A percentile compares a stretch with the other conserved stretches of the same genome.
phyloP scores from a whole-genome alignment of 2,888 invertebrate species.

The Abscondita cerata region DNA sequence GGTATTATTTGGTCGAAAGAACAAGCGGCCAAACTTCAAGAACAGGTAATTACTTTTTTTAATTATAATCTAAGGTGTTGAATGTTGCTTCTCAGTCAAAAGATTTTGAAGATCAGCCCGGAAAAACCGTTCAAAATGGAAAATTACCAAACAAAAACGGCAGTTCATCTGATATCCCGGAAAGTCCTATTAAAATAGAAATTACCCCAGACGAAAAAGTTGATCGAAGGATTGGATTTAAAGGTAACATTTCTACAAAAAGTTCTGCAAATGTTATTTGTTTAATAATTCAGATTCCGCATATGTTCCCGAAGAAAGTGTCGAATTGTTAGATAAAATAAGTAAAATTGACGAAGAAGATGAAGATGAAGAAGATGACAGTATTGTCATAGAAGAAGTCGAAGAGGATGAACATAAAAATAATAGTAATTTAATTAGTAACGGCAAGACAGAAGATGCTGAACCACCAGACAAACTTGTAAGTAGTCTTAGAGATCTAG shows the following conservation, averaged over 20 bases:
- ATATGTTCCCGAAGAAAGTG: constrained; percentile 64
- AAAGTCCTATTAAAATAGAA: constrained; percentile 52
- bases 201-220: constrained; percentile 48
- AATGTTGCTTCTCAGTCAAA: constrained; percentile 18
- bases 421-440: constrained; percentile 39
- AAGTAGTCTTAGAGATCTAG: constrained; percentile 59
- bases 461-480: constrained; percentile 55
- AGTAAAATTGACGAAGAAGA: constrained; percentile 45
- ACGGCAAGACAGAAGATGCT: constrained; percentile 43
- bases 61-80: neutral
- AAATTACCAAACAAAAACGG: constrained; percentile 48
- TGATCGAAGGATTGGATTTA: constrained; percentile 64
- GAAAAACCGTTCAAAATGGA: constrained; percentile 50
- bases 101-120: constrained; percentile 22
- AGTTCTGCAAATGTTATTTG: constrained; percentile 6
- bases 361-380: constrained; percentile 16
- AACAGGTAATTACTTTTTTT: constrained; percentile 24
- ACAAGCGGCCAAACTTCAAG: constrained; percentile 67
- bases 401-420: constrained; percentile 35
- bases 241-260: constrained; percentile 60
- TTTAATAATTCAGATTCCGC: constrained; percentile 55
- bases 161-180: constrained; percentile 9
- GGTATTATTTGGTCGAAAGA: constrained; percentile 77
- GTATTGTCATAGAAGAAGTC: constrained; percentile 33
- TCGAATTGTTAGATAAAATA: constrained; percentile 54